phyloP scores from a whole-genome alignment of 35 echinoderm and acorn worm species.

The Holothuria glaberrima region DNA sequence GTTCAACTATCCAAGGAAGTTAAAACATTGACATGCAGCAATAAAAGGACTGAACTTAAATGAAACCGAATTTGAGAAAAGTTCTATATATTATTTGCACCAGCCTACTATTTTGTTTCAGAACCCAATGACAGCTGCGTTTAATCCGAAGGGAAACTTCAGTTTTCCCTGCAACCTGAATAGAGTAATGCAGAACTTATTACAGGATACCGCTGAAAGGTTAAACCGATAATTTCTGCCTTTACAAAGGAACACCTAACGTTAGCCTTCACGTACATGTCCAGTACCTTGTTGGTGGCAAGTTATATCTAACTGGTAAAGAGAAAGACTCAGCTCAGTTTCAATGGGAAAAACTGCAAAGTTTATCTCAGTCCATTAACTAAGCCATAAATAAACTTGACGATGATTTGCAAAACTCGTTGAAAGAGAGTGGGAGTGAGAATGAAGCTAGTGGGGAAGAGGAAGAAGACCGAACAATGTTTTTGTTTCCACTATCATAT shows the following conservation, averaged over 20 bases:
- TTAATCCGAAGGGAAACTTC: background rate
- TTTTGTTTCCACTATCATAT: background rate
- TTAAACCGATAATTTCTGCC: background rate
- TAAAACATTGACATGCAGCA: background rate
- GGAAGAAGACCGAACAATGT: too few relatives aligned
- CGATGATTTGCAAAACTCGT: background rate
- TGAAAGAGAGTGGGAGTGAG: background rate
- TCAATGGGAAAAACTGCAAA: too few relatives aligned
- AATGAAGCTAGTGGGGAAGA: background rate
- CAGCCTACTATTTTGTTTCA: background rate
- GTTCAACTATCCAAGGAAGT: background rate
- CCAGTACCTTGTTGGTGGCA: background rate
- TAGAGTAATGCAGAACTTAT: background rate
- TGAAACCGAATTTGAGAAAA: background rate
- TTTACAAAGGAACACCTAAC: background rate
- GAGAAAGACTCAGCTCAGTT: background rate
- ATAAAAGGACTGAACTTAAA: background rate
- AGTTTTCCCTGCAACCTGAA: background rate
- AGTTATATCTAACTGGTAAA: background rate
- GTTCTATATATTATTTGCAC: background rate
- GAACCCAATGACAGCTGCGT: too few relatives aligned
- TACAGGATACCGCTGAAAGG: background rate
- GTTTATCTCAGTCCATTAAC: slow-evolving; percentile 1
- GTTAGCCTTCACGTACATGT: background rate
- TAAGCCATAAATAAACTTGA: background rate